Evolutionary conservation across 2,113 vertebrate genomes (phyloP), one percentile per base, ranked within the genome.

Genomic region (Prinia subflava): DNA sequence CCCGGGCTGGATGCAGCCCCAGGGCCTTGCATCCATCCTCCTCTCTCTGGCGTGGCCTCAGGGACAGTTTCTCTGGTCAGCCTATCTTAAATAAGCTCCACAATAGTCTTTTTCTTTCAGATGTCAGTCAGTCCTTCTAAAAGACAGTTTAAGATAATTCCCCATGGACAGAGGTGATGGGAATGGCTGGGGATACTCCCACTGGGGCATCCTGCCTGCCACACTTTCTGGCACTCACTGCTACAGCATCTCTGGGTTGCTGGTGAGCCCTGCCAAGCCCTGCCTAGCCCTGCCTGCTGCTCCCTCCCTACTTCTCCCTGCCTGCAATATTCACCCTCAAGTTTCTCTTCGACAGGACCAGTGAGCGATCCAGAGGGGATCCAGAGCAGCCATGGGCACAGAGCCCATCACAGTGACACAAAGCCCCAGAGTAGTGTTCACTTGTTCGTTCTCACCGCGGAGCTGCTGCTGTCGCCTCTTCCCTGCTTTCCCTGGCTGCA

Each of bases 331-430:
- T 9, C 73, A 57, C 52, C 65, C 42, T 39, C 55, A 25, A 37
- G 15, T n/a, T 76, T 59, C 57, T 41, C 49, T 57, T 35, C 0
- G 0, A 12, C 47, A 4, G 7, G n/a, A 27, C 28, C 23, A 39
- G 30, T 3, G 2, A 53, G 55, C 2, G 5, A 56, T 24, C 28
- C 0, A 0, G 14, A 6, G 21, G 30, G 50, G 4, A 79, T 44
- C 25, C 3, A 6, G 50, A 37, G 3, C 37, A 39, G 64, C 44
- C 55, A 7, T 0, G 13, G 41, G 47, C 16, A 20, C 50, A 7
- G 0, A 8, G 75, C 39, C 65, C 65, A 2, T 53, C 41, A 56
- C 0, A 9, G n/a, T 9, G n/a, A 79, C 83, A 62, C 75, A 28
- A 85, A 64, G 64, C 39, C 71, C 31, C 10, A 1, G 30, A 62